Evolutionary conservation across 1,140 invertebrate species (phyloP).

Genomic region (Druon quercuslanigerum): DNA sequence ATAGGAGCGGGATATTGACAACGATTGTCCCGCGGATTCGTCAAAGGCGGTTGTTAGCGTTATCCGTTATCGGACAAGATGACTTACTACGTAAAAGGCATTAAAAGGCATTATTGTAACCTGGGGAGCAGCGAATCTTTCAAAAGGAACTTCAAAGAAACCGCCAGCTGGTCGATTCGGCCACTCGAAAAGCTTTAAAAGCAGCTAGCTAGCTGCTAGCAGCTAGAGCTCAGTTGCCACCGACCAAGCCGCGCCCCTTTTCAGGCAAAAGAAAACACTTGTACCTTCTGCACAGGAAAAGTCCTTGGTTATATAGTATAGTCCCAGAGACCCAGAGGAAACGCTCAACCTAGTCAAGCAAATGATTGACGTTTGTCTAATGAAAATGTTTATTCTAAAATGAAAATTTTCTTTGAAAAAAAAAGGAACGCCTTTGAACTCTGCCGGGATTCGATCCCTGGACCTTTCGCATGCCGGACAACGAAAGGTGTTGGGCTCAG

Average conservation of each 20-base stretch:
- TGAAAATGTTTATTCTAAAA: too few species aligned
- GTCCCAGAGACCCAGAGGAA: too few species aligned
- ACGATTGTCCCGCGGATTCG: slow-evolving; percentile 20
- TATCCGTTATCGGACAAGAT: slow-evolving; percentile 26
- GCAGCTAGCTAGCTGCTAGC: slow-evolving; percentile 1
- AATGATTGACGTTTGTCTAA: too few species aligned
- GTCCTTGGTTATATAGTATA: slow-evolving; percentile 13
- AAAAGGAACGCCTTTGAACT: too few species aligned
- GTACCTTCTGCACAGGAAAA: slow-evolving; percentile 1
- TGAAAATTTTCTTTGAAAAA: too few species aligned
- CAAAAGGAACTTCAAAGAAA: slow-evolving; percentile 24
- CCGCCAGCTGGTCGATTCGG: slow-evolving; percentile 13
- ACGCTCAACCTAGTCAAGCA: too few species aligned
- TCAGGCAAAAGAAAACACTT: slow-evolving; percentile 28
- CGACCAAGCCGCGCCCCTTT: slow-evolving; percentile 24
- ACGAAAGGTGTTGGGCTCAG: too few species aligned
- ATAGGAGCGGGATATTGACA: slow-evolving; percentile 16
- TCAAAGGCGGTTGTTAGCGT: slow-evolving; percentile 24
- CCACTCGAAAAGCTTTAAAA: slow-evolving; percentile 21
- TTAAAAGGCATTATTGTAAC: slow-evolving; percentile 24
- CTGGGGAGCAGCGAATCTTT: not conserved
- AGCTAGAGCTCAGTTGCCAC: too few species aligned
- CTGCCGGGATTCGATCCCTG: too few species aligned
- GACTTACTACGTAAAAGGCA: slow-evolving; percentile 18
- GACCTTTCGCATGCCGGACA: too few species aligned